phyloP scores from a whole-genome alignment of 2,888 invertebrate genomes.

The Nephrotoma appendiculata region DNA sequence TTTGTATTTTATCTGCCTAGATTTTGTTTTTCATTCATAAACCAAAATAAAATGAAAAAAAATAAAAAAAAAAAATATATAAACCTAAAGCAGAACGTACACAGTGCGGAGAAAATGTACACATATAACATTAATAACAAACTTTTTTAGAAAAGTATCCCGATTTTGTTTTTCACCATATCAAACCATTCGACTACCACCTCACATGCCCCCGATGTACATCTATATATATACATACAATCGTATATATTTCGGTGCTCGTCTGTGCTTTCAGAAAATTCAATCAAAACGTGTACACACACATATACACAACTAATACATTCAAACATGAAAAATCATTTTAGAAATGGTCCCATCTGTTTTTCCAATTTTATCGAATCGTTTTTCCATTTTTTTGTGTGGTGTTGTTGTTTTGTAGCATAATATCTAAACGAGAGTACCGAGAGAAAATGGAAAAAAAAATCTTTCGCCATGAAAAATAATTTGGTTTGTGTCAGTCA shows the following conservation, averaged over 20 bases:
- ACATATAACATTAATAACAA: background rate
- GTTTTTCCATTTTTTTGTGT: background rate
- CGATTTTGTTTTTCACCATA: background rate
- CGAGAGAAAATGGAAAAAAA: background rate
- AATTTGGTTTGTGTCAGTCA: slow-evolving; percentile 4
- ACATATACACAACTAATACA: background rate
- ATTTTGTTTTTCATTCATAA: slow-evolving; percentile 3
- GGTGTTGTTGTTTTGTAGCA: background rate
- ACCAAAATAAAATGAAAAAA: background rate
- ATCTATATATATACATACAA: background rate
- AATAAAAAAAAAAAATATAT: background rate
- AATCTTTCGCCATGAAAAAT: slow-evolving; percentile 4
- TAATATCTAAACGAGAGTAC: background rate
- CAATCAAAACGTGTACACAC: background rate
- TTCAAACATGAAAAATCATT: background rate
- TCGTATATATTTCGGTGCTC: background rate
- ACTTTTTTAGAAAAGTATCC: background rate
- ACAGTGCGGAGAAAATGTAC: background rate
- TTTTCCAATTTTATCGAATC: background rate
- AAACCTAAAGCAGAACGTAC: background rate
- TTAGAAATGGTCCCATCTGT: background rate
- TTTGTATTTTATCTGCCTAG: background rate
- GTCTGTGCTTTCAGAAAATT: background rate
- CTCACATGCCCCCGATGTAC: background rate
- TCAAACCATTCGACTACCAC: background rate